Evolutionary conservation across 2,888 invertebrate species (phyloP).

Genomic region (Ophion costatus): DNA sequence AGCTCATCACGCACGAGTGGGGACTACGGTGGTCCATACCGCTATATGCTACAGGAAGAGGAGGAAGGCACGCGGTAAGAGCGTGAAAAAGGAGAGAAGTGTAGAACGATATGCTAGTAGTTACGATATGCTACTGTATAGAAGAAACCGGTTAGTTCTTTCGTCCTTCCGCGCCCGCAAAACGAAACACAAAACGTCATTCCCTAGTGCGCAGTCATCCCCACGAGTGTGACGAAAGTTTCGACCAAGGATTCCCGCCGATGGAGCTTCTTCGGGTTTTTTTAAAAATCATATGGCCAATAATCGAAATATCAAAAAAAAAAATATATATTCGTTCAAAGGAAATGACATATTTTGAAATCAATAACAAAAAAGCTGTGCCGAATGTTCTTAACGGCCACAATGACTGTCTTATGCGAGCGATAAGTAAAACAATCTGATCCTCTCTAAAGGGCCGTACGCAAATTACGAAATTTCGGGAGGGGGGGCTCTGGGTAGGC

Average conservation of each 20-base stretch:
- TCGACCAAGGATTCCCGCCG: constrained; percentile 17
- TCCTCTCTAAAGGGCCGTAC: too few relatives aligned
- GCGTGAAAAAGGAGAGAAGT: constrained; percentile 30
- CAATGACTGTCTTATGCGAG: too few relatives aligned
- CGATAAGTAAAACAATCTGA: too few relatives aligned
- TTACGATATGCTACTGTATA: constrained; percentile 48
- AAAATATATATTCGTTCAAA: neutral
- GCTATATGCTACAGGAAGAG: constrained; percentile 60
- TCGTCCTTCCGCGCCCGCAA: constrained; percentile 58
- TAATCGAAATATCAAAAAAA: neutral
- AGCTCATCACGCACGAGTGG: constrained; percentile 33
- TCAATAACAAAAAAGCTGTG: too few relatives aligned
- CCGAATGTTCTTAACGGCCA: too few relatives aligned
- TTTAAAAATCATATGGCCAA: neutral
- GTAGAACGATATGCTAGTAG: constrained; percentile 29
- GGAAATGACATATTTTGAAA: neutral
- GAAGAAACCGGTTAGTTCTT: constrained; percentile 62
- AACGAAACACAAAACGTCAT: constrained; percentile 36
- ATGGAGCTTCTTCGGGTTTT: neutral
- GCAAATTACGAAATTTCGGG: too few relatives aligned
- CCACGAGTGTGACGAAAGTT: constrained; percentile 47
- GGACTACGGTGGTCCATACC: constrained; percentile 47
- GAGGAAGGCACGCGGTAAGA: constrained; percentile 23
- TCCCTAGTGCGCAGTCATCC: constrained; percentile 40
- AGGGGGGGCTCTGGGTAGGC: too few relatives aligned